Percentiles rank a stretch among this genome's conserved stretches.
These are phyloP conservation scores for Ceratothoa steindachneri DNA, from an alignment of 2,888 invertebrate genomes.

Conservation along the genomic window DNA sequence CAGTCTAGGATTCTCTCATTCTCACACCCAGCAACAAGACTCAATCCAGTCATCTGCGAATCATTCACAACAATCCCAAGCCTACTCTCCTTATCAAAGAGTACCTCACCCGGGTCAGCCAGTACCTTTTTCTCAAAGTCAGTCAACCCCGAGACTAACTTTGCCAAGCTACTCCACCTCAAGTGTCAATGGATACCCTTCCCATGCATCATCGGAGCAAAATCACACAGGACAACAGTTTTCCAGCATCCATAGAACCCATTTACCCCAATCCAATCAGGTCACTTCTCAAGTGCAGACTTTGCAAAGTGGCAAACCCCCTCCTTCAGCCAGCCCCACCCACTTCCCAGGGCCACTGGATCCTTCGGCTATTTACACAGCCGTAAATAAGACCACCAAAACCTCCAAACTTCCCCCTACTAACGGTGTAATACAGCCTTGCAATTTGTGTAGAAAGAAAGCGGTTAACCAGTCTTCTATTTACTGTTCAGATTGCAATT, in stretches of 20 bases:
- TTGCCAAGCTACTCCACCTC: background rate
- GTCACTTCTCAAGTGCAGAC: background rate
- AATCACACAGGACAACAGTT: background rate
- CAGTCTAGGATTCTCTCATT: slow-evolving; percentile 27
- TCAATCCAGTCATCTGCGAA: background rate
- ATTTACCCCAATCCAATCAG: background rate
- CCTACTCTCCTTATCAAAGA: slow-evolving; percentile 39
- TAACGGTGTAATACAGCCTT: slow-evolving; percentile 27
- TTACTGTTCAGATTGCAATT: slow-evolving; percentile 45
- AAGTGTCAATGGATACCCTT: background rate
- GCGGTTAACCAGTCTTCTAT: slow-evolving; percentile 38
- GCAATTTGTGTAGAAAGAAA: slow-evolving; percentile 44
- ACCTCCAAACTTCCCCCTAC: background rate
- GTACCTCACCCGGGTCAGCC: slow-evolving; percentile 32
- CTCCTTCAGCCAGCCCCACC: slow-evolving; percentile 19
- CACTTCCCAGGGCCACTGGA: slow-evolving; percentile 45
- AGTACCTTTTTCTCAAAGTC: background rate
- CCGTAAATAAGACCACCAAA: slow-evolving; percentile 40
- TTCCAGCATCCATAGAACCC: slow-evolving; percentile 7
- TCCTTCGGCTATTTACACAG: slow-evolving; percentile 45
- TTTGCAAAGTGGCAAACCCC: slow-evolving; percentile 4
- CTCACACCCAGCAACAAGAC: slow-evolving; percentile 2
- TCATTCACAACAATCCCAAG: slow-evolving; percentile 25
- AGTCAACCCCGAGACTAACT: slow-evolving; percentile 1
- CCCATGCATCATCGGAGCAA: background rate